These are phyloP conservation scores for Neosalanx taihuensis DNA, from an alignment of 2,797 vertebrate genomes.

Conservation along the genomic window DNA sequence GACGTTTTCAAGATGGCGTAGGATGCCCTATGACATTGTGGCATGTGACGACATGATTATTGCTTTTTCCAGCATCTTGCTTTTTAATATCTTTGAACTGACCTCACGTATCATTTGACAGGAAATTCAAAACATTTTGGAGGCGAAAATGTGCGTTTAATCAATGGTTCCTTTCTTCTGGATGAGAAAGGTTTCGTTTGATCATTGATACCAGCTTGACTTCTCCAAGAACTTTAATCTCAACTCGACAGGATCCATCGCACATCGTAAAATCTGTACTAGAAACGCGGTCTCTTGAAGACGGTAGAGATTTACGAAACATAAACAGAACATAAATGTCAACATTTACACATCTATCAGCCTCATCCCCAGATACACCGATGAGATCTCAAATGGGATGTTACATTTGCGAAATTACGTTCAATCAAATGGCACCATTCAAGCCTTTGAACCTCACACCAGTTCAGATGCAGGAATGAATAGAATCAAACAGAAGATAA, in stretches of 20 bases:
- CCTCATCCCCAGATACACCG: slow-evolving; percentile 35
- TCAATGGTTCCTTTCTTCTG: slow-evolving; percentile 45
- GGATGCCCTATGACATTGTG: slow-evolving; percentile 41
- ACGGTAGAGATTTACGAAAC: no score
- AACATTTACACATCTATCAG: background rate
- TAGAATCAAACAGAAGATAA: background rate
- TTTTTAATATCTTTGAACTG: slow-evolving; percentile 30
- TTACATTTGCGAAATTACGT: slow-evolving; percentile 48
- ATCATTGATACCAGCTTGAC: slow-evolving; percentile 28
- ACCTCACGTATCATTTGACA: slow-evolving; percentile 32
- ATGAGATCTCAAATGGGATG: slow-evolving; percentile 50
- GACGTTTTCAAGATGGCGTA: slow-evolving; percentile 28
- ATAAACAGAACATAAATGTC: background rate
- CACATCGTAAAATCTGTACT: no score
- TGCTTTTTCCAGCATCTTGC: slow-evolving; percentile 40
- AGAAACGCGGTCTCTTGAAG: no score
- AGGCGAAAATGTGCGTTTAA: slow-evolving; percentile 6
- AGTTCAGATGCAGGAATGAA: slow-evolving; percentile 43
- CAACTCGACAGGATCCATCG: background rate
- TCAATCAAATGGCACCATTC: slow-evolving; percentile 33
- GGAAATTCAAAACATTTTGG: slow-evolving; percentile 27
- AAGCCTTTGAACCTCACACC: slow-evolving; percentile 35
- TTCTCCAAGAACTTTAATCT: background rate
- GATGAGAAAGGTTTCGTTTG: slow-evolving; percentile 26
- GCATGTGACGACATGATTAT: slow-evolving; percentile 39